phyloP scores from a whole-genome alignment of 2,888 invertebrate species.

The Drosophila hamatofila region DNA sequence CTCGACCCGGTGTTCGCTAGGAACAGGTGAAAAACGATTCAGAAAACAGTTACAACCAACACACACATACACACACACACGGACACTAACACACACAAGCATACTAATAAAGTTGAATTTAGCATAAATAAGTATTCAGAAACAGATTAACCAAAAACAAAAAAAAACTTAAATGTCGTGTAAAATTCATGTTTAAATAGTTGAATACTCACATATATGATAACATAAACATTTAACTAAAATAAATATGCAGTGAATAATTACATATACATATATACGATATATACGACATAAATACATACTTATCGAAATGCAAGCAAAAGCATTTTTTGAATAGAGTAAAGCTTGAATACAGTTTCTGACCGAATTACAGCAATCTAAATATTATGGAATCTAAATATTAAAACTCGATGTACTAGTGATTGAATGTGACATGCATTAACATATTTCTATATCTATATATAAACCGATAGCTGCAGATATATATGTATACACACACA shows the following conservation, averaged over 20 bases:
- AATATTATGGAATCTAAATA: conserved; percentile 39
- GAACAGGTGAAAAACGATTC: conserved; percentile 69
- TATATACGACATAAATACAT: conserved; percentile 46
- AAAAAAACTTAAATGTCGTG: conserved; percentile 69
- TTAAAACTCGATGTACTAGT: conserved; percentile 48
- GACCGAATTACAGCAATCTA: conserved; percentile 24
- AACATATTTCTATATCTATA: conserved; percentile 29
- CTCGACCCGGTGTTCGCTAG: conserved; percentile 39
- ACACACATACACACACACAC: conserved; percentile 32
- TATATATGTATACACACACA: conserved; percentile 29
- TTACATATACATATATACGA: conserved; percentile 15
- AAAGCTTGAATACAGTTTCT: conserved; percentile 25
- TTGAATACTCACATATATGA: conserved; percentile 18
- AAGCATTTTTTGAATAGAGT: conserved; percentile 35
- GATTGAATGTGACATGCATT: conserved; percentile 64
- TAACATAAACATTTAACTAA: conserved; percentile 11
- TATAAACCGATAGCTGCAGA: conserved; percentile 31
- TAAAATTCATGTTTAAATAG: conserved; percentile 70
- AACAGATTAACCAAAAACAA: conserved; percentile 56
- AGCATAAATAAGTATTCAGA: conserved; percentile 66
- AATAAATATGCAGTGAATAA: conserved; percentile 25
- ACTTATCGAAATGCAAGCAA: conserved; percentile 46
- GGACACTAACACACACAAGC: conserved; percentile 34
- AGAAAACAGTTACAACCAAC: conserved; percentile 29
- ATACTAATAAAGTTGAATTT: conserved; percentile 69